A percentile compares a stretch with the other conserved stretches of the same genome.
phyloP scores from a whole-genome alignment of 2,888 invertebrate genomes.

The Griposia aprilina region DNA sequence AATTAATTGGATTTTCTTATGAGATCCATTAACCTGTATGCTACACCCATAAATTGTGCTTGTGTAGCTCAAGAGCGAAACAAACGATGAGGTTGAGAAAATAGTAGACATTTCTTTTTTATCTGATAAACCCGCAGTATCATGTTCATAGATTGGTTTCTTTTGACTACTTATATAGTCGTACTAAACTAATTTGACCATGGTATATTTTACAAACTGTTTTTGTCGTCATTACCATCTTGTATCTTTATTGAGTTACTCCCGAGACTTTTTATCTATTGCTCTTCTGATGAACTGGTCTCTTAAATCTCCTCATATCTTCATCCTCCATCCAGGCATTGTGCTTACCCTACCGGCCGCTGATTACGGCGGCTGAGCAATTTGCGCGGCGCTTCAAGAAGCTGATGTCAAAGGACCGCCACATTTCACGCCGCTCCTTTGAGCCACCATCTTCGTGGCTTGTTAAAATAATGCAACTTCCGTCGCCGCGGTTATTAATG shows the following conservation, averaged over 20 bases:
- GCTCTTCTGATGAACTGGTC: background rate
- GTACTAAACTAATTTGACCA: background rate
- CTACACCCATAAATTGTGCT: background rate
- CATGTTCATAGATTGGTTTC: background rate
- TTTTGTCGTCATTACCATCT: too few relatives aligned
- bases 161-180: background rate
- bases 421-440: slow-evolving; percentile 57
- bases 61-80: background rate
- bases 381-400: slow-evolving; percentile 58
- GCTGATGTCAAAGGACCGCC: slow-evolving; percentile 60
- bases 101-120: background rate
- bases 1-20: background rate
- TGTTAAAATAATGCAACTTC: slow-evolving; percentile 61
- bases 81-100: background rate
- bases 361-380: slow-evolving; percentile 60
- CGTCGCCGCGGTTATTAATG: slow-evolving; percentile 31
- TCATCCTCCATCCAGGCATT: background rate
- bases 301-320: background rate
- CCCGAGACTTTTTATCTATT: background rate
- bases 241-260: background rate
- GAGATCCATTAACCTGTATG: background rate
- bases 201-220: background rate
- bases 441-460: slow-evolving; percentile 53
- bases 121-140: background rate
- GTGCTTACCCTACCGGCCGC: slow-evolving; percentile 50